Evolutionary conservation across 2,888 invertebrate genomes (phyloP).

Genomic region (Mythimna impura): DNA sequence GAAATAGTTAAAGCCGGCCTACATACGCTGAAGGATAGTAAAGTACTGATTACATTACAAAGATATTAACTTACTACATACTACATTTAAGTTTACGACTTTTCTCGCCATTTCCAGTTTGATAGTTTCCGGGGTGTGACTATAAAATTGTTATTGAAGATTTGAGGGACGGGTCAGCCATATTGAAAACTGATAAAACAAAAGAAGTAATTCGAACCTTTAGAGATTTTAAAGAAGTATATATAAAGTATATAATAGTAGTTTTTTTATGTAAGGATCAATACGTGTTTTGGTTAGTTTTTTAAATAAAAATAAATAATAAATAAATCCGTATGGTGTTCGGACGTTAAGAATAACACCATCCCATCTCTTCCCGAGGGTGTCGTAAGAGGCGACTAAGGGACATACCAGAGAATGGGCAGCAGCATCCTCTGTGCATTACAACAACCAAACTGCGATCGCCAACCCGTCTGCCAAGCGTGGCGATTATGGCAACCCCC

Average conservation of each 20-base stretch:
- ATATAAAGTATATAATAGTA: too few relatives aligned
- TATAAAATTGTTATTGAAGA: constrained; percentile 21
- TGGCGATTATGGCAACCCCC: too few relatives aligned
- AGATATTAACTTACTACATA: constrained; percentile 54
- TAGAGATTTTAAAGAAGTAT: not conserved
- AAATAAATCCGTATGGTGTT: too few relatives aligned
- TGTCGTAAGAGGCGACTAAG: too few relatives aligned
- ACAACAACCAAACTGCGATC: too few relatives aligned
- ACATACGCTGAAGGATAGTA: constrained; percentile 12
- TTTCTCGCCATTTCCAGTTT: constrained; percentile 18
- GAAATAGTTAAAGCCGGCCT: not conserved
- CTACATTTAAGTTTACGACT: constrained; percentile 40
- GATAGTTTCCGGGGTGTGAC: constrained; percentile 25
- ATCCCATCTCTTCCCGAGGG: too few relatives aligned
- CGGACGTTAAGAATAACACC: too few relatives aligned
- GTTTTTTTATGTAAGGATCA: too few relatives aligned
- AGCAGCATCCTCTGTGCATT: too few relatives aligned
- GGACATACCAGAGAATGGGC: too few relatives aligned
- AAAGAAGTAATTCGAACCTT: not conserved
- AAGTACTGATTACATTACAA: constrained; percentile 39
- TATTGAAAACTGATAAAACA: not conserved
- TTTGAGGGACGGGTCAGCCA: not conserved
- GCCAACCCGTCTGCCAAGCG: too few relatives aligned
- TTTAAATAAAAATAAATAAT: too few relatives aligned
- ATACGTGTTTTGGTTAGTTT: not conserved